Evolutionary conservation across 2,888 invertebrate species (phyloP), one percentile per base, ranked within the genome.

Genomic region (Erebia ligea): DNA sequence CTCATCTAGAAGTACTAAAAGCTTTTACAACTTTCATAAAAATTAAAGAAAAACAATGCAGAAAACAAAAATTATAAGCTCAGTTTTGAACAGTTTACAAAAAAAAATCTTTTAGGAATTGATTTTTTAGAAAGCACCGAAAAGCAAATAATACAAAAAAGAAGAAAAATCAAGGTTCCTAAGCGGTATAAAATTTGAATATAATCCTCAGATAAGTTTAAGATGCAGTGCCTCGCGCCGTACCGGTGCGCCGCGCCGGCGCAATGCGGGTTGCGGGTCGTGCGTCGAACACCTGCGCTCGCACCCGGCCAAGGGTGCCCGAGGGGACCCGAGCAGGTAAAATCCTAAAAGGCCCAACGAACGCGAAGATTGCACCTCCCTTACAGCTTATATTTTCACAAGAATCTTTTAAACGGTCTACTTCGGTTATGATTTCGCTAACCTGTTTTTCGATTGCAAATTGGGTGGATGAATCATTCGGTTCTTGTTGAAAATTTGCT

Each of bases 251-350:
- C 15, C 34, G 57, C 11, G 11, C 59, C 19, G 62, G 48, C 69
- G 72, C 72, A 52, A 68, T 70, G 73, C 66, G 71, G 67, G 73
- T 68, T 56, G 66, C 67, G 68, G 63, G 70, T 71, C 75, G 72
- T 84, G 86, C 87, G 87, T 84, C 83, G 86, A 80, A 85, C 92
- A 92, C 91, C 92, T 91, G 92, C 92, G 87, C 83, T 59, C 82
- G 84, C 90, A 90, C 89, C 90, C 91, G 90, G 90, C 86, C 86
- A 86, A 90, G 91, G 91, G 91, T 89, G 91, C 90, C 80, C 81
- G 73, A 76, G 80, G 78, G 77, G 76, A 75, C 73, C 72, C 78
- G 80, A 80, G 87, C 91, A 92, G 92, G 92, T 92, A 91, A 91
- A 86, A 90, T 88, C 86, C 66, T 59, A 91, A 91, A 86, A 89